Evolutionary conservation across 2,888 invertebrate genomes (phyloP), one percentile per base, ranked within the genome.

Genomic region (Andricus quercusramuli): DNA sequence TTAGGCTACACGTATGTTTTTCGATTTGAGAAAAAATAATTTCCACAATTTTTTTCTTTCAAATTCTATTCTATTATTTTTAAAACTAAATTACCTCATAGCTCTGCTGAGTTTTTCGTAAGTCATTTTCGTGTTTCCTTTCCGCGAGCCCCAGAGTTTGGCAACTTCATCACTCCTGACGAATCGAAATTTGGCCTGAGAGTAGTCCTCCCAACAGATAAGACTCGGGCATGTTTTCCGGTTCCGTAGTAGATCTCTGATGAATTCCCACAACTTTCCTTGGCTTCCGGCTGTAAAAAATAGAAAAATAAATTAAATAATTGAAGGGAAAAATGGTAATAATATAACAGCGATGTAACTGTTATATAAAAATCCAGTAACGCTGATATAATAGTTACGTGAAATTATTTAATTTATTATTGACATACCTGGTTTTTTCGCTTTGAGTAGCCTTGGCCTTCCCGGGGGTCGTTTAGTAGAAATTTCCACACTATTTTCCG

Each of bases 51-150:
- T 37, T 9, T 37, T 37, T 37, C 37, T 37, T 37, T 37, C 37
- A 37, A 8, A 37, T 37, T 37, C 9, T 37, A n/a, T n/a, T n/a
- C n/a, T n/a, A n/a, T n/a, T n/a, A 59, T 11, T 37, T 37, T 0
- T 9, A 3, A 29, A 37, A 37, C 2, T 20, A 44, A 25, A 17
- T 90, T 91, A 96, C 96, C 96, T 95, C 96, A 98, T 97, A 22
- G 98, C 98, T 84, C 98, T 93, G 92, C 97, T 97, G 89, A 98
- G 95, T 93, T 98, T 98, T 92, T 98, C 98, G 90, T 98, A 98
- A 65, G 97, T 98, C 98, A 98, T 98, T 91, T 96, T 96, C 77
- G 95, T 95, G 90, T 98, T 98, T 91, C 96, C 96, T 91, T 98
- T 98, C 91, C 96, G 94, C 83, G 95, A 95, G 5, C 98, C 98